Percentiles rank a stretch among this genome's conserved stretches.
These are phyloP conservation scores for Leptopilina clavipes DNA, from an alignment of 1,140 invertebrate species.

Conservation along the genomic window DNA sequence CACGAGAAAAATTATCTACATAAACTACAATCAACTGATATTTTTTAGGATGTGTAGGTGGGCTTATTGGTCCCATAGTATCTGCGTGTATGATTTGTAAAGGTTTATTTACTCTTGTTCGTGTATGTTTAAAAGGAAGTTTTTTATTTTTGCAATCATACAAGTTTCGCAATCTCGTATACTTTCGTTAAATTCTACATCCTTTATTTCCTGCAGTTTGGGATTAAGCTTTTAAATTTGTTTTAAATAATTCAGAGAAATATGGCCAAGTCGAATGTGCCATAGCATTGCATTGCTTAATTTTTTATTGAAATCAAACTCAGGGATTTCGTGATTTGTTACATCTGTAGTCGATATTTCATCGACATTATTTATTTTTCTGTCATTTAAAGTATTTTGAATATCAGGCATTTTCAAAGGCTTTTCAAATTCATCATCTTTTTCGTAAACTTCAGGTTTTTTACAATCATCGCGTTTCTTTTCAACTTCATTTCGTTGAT, in stretches of 20 bases:
- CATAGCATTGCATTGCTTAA: not conserved
- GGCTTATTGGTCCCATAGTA: not conserved
- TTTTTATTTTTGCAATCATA: slow-evolving; percentile 50
- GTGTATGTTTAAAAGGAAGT: slow-evolving; percentile 39
- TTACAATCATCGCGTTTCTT: too few species aligned
- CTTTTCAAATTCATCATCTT: not conserved
- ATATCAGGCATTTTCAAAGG: not conserved
- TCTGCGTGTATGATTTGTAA: not conserved
- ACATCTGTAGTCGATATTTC: not conserved
- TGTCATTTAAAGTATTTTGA: not conserved
- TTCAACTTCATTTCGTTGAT: too few species aligned
- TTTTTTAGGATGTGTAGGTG: not conserved
- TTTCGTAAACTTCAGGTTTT: not conserved
- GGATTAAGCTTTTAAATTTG: not conserved
- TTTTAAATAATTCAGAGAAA: not conserved
- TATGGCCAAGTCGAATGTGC: not conserved
- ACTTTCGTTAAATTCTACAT: not conserved
- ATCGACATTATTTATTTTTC: not conserved
- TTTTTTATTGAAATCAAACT: not conserved
- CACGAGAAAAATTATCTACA: slow-evolving; percentile 37
- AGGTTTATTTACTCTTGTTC: not conserved
- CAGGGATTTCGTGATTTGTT: not conserved
- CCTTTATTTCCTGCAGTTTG: not conserved
- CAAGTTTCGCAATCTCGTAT: slow-evolving; percentile 38
- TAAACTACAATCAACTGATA: not conserved